Percentiles rank a stretch among this genome's conserved stretches.
Evolutionary conservation across 2,797 vertebrate genomes (phyloP).

Genomic region (Lutjanus campechanus): DNA sequence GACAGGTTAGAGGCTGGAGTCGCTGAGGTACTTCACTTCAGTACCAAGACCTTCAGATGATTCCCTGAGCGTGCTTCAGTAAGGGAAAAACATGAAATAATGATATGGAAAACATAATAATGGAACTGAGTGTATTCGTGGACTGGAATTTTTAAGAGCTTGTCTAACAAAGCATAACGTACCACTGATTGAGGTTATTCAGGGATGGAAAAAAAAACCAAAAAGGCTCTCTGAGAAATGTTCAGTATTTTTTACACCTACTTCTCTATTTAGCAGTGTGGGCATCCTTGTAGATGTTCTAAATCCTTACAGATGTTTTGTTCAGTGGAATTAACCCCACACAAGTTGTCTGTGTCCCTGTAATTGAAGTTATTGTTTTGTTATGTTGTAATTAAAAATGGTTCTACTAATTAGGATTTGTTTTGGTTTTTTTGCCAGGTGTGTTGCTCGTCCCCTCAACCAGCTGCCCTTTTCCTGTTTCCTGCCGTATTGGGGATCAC

Average conservation of each 20-base stretch:
- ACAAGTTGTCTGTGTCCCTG: constrained; percentile 2
- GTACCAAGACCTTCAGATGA: constrained; percentile 33
- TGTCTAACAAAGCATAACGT: constrained; percentile 2
- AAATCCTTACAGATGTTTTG: constrained; percentile 10
- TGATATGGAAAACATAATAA: constrained; percentile 43
- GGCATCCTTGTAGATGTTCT: neutral
- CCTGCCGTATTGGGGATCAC: neutral
- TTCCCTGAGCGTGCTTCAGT: constrained; percentile 24
- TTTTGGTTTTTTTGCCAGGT: constrained; percentile 12
- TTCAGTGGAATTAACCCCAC: constrained; percentile 18
- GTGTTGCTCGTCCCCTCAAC: constrained; percentile 1
- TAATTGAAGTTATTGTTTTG: constrained; percentile 24
- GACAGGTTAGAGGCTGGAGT: constrained; percentile 62
- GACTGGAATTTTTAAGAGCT: constrained; percentile 20
- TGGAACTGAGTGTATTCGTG: constrained; percentile 21
- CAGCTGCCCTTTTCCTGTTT: constrained; percentile 14
- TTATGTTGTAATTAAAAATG: constrained; percentile 35
- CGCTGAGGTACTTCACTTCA: constrained; percentile 49
- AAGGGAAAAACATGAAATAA: constrained; percentile 50
- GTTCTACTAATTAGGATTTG: constrained; percentile 20
- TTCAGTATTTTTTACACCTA: neutral
- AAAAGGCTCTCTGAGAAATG: constrained; percentile 4
- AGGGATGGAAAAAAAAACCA: neutral
- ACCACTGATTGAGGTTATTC: constrained; percentile 1
- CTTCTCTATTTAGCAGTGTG: neutral